A percentile compares a stretch with the other conserved stretches of the same genome.
These are phyloP conservation scores for Whitmania pigra DNA, from an alignment of 1,140 invertebrate genomes.

Conservation along the genomic window DNA sequence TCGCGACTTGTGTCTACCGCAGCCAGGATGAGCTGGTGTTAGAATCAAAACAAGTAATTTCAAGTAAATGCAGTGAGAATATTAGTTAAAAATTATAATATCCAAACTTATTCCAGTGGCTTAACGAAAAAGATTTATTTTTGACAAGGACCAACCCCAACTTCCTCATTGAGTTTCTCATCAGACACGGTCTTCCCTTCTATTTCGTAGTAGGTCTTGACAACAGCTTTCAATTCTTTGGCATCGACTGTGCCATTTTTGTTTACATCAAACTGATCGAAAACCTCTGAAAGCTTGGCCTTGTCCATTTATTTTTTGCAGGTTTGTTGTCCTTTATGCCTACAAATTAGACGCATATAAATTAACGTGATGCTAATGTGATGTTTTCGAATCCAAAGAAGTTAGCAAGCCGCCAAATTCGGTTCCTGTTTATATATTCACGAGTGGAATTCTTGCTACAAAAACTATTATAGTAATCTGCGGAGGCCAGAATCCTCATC, in stretches of 20 bases:
- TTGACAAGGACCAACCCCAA: neutral
- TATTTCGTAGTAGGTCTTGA: neutral
- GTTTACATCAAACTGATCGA: slow-evolving; percentile 4
- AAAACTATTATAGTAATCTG: too few relatives aligned
- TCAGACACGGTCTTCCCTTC: neutral
- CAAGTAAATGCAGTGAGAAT: too few relatives aligned
- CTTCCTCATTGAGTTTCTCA: neutral
- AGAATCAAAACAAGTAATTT: neutral
- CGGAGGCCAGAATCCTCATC: too few relatives aligned
- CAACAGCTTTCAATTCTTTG: slow-evolving; percentile 15
- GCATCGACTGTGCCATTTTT: slow-evolving; percentile 13
- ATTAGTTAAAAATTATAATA: too few relatives aligned
- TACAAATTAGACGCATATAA: too few relatives aligned
- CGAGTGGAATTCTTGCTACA: too few relatives aligned
- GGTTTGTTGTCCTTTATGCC: neutral
- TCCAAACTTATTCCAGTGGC: too few relatives aligned
- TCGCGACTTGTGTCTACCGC: slow-evolving; percentile 8
- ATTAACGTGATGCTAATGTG: too few relatives aligned
- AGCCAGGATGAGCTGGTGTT: neutral
- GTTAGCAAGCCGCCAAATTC: too few relatives aligned
- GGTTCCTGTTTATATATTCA: too few relatives aligned
- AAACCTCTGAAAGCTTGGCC: neutral
- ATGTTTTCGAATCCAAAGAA: too few relatives aligned
- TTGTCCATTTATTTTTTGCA: neutral
- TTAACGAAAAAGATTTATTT: too few relatives aligned